A percentile compares a stretch with the other conserved stretches of the same genome.
Conservation (phyloP, 2,888 invertebrate species). For the Scrobipalpa atriplicella region DNA sequence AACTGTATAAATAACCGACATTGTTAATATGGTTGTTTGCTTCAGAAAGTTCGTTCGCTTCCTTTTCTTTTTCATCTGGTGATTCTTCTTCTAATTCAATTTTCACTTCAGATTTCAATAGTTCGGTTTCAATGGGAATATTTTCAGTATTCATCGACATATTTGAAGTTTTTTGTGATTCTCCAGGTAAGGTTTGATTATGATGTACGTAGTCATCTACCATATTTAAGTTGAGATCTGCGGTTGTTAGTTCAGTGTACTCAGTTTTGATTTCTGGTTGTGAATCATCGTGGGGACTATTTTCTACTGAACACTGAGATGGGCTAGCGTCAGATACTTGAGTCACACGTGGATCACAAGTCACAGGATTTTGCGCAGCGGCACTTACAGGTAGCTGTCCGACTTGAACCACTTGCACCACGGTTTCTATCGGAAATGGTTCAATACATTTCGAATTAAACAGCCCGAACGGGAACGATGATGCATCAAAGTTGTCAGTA, state of each 20-base stretch:
- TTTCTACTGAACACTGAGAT: constrained; percentile 70
- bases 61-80: constrained; percentile 51
- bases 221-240: constrained; percentile 66
- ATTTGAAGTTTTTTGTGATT: constrained; percentile 48
- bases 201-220: constrained; percentile 62
- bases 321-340: constrained; percentile 75
- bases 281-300: constrained; percentile 62
- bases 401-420: constrained; percentile 84
- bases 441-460: constrained; percentile 83
- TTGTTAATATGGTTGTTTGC: constrained; percentile 44
- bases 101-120: constrained; percentile 56
- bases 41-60: constrained; percentile 47
- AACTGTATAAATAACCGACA: constrained; percentile 46
- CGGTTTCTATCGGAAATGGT: constrained; percentile 66
- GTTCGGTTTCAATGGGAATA: constrained; percentile 55
- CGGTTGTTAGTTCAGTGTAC: constrained; percentile 76
- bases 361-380: constrained; percentile 74
- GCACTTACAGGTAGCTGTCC: constrained; percentile 74
- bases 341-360: constrained; percentile 75
- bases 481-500: constrained; percentile 27
- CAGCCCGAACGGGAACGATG: constrained; percentile 68
- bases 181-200: constrained; percentile 48
- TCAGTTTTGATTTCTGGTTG: constrained; percentile 68
- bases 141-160: constrained; percentile 48
- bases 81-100: constrained; percentile 60